Evolutionary conservation across 2,888 invertebrate genomes (phyloP), one percentile per base, ranked within the genome.

Genomic region (Endomychus coccineus): DNA sequence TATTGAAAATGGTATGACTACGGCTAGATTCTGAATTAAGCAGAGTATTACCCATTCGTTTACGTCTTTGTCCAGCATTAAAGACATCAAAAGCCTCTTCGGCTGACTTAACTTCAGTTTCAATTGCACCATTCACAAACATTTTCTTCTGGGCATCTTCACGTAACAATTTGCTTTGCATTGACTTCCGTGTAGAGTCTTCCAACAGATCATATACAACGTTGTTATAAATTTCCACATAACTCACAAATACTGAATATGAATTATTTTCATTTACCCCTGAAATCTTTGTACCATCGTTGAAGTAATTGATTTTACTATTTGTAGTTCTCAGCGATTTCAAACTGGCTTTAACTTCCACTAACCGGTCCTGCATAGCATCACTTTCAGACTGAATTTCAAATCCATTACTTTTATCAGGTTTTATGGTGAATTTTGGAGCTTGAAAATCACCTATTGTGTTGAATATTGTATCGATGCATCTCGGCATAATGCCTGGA

Each of bases 171-270:
- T 92, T 95, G 3, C 83, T 80, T 55, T 90, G 88, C 36, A 89
- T 70, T 45, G 76, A 76, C 56, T 84, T 84, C 42, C 52, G 51
- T 33, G 50, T 56, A 61, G 66, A 80, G 34, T 94, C 92, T 61
- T 97, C 97, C 2, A 99, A 71, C 33, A 98, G 73, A 71, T 98
- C 98, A 65, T 87, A 97, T 2, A 96, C 90, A 56, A 80, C 84
- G 59, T 98, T 96, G 63, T 97, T 97, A 67, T 97, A 97, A 49
- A 97, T 87, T 68, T 97, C 96, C 35, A 95, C 78, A 56, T 94
- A 96, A 0, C 91, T 90, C 1, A 97, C 81, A 64, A 97, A 98
- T 1, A 97, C 86, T 7, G 64, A 45, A 46, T 59, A 66, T 7
- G 81, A 80, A 55, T 83, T 86, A 52, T 89, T 90, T 54, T 85